Conservation (phyloP, 2,113 vertebrate species). For the Calidris pugnax region DNA sequence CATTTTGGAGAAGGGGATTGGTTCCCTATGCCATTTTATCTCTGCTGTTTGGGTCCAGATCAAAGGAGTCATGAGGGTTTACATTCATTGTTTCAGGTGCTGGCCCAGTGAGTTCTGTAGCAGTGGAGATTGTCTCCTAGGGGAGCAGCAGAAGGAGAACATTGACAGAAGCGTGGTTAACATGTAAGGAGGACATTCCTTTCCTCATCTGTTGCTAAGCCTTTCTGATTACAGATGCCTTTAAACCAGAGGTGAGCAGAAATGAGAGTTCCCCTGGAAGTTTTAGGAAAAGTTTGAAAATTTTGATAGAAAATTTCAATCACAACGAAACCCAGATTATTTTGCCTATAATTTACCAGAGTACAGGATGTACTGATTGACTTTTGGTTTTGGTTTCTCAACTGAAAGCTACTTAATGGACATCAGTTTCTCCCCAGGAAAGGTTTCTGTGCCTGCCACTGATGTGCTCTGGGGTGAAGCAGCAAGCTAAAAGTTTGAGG, state of each 20-base stretch:
- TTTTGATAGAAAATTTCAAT: not conserved
- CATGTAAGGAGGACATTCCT: not conserved
- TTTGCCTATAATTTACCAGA: not conserved
- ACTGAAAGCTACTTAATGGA: not conserved
- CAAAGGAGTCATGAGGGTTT: not conserved
- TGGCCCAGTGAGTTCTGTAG: not conserved
- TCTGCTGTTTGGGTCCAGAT: not conserved
- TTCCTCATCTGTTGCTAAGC: not conserved
- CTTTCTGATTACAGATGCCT: slow-evolving; percentile 40
- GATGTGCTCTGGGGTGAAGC: not conserved
- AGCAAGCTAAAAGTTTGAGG: not conserved
- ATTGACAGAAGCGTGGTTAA: not conserved
- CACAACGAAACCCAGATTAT: not conserved
- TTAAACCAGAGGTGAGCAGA: slow-evolving; percentile 6
- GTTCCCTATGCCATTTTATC: not conserved
- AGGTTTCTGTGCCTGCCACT: not conserved
- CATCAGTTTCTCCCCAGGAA: not conserved
- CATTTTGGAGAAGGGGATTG: not conserved
- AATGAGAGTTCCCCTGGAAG: not conserved
- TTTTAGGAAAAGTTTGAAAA: not conserved
- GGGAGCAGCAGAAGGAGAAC: not conserved
- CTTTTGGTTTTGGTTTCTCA: not conserved
- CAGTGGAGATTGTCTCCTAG: not conserved
- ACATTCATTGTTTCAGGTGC: not conserved
- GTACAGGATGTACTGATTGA: not conserved